These are phyloP conservation scores for Nothoprocta pentlandii DNA, from an alignment of 2,113 vertebrate genomes.

Conservation along the genomic window DNA sequence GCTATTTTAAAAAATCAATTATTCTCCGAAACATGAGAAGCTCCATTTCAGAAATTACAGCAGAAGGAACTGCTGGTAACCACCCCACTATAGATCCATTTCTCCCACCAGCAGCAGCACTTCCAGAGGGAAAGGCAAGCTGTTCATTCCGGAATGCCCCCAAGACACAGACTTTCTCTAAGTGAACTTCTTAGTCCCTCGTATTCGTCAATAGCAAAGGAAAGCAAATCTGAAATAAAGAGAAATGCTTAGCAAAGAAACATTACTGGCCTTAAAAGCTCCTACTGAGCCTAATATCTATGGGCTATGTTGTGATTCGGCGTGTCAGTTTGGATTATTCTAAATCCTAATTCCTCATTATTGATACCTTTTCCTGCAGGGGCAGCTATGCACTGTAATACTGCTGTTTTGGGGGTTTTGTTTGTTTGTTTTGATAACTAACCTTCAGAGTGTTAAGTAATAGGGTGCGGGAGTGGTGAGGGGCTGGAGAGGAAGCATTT, in stretches of 20 bases:
- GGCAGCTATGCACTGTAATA: neutral
- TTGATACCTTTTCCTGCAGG: neutral
- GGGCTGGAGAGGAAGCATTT: neutral
- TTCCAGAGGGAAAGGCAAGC: constrained; percentile 67
- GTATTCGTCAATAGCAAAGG: constrained; percentile 57
- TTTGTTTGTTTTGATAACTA: neutral
- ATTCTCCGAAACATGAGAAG: constrained; percentile 67
- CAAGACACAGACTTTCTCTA: constrained; percentile 71
- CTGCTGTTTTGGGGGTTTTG: too few species aligned
- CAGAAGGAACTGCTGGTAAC: constrained; percentile 71
- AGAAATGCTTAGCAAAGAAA: constrained; percentile 57
- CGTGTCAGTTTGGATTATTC: neutral
- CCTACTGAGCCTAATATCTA: neutral
- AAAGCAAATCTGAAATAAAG: constrained; percentile 71
- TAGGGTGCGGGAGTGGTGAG: neutral
- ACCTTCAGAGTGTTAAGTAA: neutral
- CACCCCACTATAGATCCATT: constrained; percentile 63
- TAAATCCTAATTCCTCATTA: too few species aligned
- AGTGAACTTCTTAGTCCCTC: constrained; percentile 7
- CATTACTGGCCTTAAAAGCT: neutral
- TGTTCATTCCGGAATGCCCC: constrained; percentile 74
- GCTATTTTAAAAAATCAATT: constrained; percentile 72
- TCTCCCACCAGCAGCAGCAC: constrained; percentile 74
- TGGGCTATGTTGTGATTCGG: neutral
- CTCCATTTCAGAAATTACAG: constrained; percentile 72